Percentiles rank a stretch among this genome's conserved stretches.
Evolutionary conservation across 2,797 vertebrate genomes (phyloP).

Genomic region (Cossypha dichroa): DNA sequence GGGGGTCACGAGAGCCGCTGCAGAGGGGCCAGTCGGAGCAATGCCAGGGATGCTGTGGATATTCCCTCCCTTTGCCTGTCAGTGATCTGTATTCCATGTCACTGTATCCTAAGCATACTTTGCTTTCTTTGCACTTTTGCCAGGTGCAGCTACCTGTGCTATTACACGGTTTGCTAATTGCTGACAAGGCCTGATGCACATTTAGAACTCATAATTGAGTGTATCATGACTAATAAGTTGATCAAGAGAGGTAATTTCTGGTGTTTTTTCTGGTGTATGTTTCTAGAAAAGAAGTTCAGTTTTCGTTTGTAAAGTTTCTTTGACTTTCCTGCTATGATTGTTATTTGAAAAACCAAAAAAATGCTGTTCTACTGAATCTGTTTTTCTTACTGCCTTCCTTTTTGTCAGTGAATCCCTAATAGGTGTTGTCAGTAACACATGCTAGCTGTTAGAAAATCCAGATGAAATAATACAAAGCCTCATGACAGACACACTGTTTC

Average conservation of each 20-base stretch:
- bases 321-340: neutral
- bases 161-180: neutral
- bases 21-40: neutral
- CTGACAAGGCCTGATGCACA: neutral
- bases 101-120: neutral
- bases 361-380: neutral
- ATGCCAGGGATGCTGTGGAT: neutral
- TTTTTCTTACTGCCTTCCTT: neutral
- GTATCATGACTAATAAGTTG: neutral
- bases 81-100: neutral
- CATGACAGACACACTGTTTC: neutral
- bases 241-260: neutral
- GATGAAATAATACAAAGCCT: neutral
- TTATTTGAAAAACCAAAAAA: neutral
- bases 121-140: neutral
- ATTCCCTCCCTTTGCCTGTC: neutral
- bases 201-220: neutral
- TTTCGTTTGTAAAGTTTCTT: neutral
- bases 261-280: neutral
- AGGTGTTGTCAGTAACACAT: neutral
- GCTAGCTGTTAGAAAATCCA: neutral
- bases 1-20: fast-evolving
- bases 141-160: neutral
- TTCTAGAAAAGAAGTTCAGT: neutral
- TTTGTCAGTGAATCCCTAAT: neutral